Conservation (phyloP, 1,140 invertebrate species). For the Drosophila mauritiana region DNA sequence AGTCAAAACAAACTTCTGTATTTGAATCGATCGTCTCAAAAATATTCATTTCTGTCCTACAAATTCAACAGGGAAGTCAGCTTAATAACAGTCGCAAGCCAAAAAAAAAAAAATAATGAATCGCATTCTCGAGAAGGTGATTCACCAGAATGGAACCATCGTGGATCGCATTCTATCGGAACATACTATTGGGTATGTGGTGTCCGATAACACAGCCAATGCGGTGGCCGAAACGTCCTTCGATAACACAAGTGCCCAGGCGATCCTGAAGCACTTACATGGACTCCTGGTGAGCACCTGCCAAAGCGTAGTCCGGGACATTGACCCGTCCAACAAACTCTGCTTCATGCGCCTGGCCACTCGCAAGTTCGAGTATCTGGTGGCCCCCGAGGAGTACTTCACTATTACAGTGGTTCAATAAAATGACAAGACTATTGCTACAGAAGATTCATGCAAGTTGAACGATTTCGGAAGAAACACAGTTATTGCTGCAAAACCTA, state of each 20-base stretch:
- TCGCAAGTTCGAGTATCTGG: constrained; percentile 74
- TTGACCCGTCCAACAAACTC: constrained; percentile 68
- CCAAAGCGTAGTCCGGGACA: constrained; percentile 68
- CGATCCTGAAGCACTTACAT: constrained; percentile 70
- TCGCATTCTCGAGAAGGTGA: constrained; percentile 64
- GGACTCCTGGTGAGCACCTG: constrained; percentile 45
- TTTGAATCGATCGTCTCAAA: too few species aligned
- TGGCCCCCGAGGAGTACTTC: constrained; percentile 76
- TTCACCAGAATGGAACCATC: constrained; percentile 34
- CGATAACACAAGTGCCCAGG: constrained; percentile 73
- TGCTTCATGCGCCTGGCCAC: constrained; percentile 67
- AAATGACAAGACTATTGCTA: background rate
- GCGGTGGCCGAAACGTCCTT: constrained; percentile 66
- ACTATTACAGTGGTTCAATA: constrained; percentile 78
- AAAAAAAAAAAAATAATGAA: constrained; percentile 44
- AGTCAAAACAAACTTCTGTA: background rate
- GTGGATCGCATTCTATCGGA: constrained; percentile 70
- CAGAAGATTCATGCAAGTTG: background rate
- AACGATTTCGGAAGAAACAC: background rate
- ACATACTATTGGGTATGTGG: constrained; percentile 65
- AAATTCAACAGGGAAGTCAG: background rate
- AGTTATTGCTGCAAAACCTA: background rate
- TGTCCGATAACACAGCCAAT: constrained; percentile 63
- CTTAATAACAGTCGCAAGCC: background rate
- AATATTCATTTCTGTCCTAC: background rate